Percentiles rank a stretch among this genome's conserved stretches.
Evolutionary conservation across 2,113 vertebrate species (phyloP).

Genomic region (Poeciliopsis occidentalis): DNA sequence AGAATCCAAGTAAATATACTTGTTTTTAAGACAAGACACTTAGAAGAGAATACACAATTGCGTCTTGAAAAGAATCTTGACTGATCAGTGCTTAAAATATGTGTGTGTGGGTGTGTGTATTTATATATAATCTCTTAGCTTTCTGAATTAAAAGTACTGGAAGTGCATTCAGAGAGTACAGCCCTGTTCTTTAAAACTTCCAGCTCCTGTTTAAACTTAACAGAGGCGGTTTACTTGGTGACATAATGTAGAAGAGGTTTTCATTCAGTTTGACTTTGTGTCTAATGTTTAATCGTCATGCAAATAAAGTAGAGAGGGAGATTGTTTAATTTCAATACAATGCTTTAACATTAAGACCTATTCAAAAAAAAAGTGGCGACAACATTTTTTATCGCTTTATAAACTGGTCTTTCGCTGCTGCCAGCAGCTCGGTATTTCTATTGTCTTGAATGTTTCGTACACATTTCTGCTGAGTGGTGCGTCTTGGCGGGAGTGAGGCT

Average conservation of each 20-base stretch:
- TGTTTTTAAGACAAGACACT: too few relatives aligned
- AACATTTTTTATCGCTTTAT: slow-evolving; percentile 4
- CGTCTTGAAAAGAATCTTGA: too few relatives aligned
- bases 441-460: slow-evolving; percentile 39
- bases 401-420: slow-evolving; percentile 5
- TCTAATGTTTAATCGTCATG: slow-evolving; percentile 29
- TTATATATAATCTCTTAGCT: too few relatives aligned
- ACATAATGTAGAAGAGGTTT: slow-evolving; percentile 12
- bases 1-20: too few relatives aligned
- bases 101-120: too few relatives aligned
- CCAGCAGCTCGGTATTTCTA: slow-evolving; percentile 33
- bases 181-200: not conserved
- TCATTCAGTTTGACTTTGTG: not conserved
- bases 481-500: slow-evolving; percentile 38
- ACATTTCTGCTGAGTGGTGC: slow-evolving; percentile 53
- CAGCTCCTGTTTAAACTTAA: slow-evolving; percentile 20
- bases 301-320: not conserved
- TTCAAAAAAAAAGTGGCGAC: not conserved
- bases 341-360: not conserved
- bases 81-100: too few relatives aligned
- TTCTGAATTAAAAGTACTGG: not conserved
- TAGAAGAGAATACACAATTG: too few relatives aligned
- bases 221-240: slow-evolving; percentile 24
- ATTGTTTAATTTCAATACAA: not conserved
- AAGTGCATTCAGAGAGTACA: not conserved